Percentiles rank a stretch among this genome's conserved stretches.
These are phyloP conservation scores for Dryomyza anilis DNA, from an alignment of 2,888 invertebrate species.

Conservation along the genomic window DNA sequence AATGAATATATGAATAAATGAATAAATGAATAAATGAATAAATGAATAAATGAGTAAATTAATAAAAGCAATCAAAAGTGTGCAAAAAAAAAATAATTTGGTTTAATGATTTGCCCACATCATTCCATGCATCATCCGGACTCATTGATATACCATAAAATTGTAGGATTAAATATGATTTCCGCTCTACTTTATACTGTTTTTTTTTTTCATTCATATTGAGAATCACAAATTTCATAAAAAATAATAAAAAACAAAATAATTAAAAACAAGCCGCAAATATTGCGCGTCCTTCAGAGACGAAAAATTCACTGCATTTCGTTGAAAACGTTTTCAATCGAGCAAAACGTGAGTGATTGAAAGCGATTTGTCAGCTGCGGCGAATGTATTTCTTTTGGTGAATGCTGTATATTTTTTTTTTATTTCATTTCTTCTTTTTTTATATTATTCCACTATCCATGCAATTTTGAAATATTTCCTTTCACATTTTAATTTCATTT, in stretches of 20 bases:
- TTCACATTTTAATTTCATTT: background rate
- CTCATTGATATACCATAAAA: too few species aligned
- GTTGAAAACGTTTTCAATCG: background rate
- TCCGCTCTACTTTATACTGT: background rate
- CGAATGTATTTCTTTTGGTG: background rate
- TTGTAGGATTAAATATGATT: background rate
- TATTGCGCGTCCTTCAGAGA: background rate
- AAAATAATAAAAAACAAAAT: background rate
- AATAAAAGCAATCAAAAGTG: too few species aligned
- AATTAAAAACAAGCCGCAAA: background rate
- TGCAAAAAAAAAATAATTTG: too few species aligned
- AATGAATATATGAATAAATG: too few species aligned
- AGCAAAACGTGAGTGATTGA: constrained; percentile 9
- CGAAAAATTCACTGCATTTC: too few species aligned
- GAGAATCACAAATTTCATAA: background rate
- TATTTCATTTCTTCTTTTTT: too few species aligned
- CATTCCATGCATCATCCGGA: background rate
- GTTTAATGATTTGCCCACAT: background rate
- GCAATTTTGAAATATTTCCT: background rate
- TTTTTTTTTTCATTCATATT: too few species aligned
- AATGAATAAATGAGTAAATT: too few species aligned
- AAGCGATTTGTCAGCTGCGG: constrained; percentile 5
- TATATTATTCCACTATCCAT: too few species aligned
- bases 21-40: too few species aligned
- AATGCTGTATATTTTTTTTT: background rate